phyloP scores from a whole-genome alignment of 1,140 invertebrate genomes.

The Polypedilum pembai region DNA sequence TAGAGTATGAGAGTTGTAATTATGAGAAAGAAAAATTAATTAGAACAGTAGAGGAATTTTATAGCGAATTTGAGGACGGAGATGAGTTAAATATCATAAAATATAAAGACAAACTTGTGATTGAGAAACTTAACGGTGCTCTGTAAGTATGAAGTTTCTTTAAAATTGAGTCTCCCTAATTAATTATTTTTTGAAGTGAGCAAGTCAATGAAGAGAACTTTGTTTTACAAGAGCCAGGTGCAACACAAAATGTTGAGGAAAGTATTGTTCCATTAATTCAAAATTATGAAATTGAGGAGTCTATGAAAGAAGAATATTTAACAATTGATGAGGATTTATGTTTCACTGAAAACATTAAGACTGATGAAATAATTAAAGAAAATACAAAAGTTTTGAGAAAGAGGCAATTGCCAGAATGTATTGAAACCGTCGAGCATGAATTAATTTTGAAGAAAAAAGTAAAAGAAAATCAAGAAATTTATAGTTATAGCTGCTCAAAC shows the following conservation, averaged over 20 bases:
- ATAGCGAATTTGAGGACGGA: neutral
- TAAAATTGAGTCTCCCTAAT: too few species aligned
- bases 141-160: neutral
- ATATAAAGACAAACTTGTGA: neutral
- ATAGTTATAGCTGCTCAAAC: neutral
- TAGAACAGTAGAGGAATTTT: neutral
- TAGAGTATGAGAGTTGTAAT: neutral
- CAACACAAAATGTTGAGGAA: neutral
- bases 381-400: neutral
- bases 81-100: neutral
- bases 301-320: neutral
- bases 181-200: too few species aligned
- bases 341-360: neutral
- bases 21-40: neutral
- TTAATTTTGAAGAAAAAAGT: neutral
- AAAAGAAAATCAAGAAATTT: neutral
- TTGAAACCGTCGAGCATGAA: neutral
- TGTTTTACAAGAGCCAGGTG: neutral
- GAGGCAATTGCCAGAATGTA: neutral
- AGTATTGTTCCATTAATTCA: neutral
- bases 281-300: too few species aligned
- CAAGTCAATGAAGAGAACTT: too few species aligned
- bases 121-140: neutral
- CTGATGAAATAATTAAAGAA: neutral
- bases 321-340: neutral